Base-by-base conservation (phyloP, 1,140 invertebrate genomes). In the Triops longicaudatus region DNA sequence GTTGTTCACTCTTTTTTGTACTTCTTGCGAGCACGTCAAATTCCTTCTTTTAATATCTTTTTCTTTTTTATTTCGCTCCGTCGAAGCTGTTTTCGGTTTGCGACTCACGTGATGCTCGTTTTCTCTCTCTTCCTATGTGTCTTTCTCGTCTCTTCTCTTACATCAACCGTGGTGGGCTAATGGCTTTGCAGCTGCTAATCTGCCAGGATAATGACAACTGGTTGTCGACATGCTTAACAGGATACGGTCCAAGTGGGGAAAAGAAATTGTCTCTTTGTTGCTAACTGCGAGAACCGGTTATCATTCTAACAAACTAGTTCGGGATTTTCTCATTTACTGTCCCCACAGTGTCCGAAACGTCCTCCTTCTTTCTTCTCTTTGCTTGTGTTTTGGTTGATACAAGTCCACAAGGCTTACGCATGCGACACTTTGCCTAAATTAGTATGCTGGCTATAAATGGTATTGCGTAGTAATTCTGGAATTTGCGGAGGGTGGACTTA, bases 151-250 rank as follows among this genome's bases (percentile, higher is more conserved):
- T 63, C 50, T 17, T 63, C 50, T 63, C n/a, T 63, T 63, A 63
- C 50, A 63, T 63, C 50, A 63, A 63, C 50, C 50, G 50, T 63
- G 50, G 50, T 63, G 50, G 50, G 50, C 50, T 63, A 63, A 63
- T 63, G 50, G 50, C 50, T 63, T 63, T 22, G 50, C 50, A 63
- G 50, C 50, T 63, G 50, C 50, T 63, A 63, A 63, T 63, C 50
- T 63, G 50, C 50, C 50, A 63, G 50, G 50, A 63, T 63, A 63
- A 63, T 63, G 50, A 63, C 50, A 63, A 63, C 50, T 63, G 50
- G 50, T 63, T 63, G 50, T 63, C 50, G 50, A 63, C 50, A 63
- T 63, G 50, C 50, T 63, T 63, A 63, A 63, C 50, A 63, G 50
- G 50, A 63, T 63, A 63, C 50, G 50, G 14, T 63, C 50, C 50